Conservation (phyloP, 2,888 invertebrate species). For the Drosophila algonquin region DNA sequence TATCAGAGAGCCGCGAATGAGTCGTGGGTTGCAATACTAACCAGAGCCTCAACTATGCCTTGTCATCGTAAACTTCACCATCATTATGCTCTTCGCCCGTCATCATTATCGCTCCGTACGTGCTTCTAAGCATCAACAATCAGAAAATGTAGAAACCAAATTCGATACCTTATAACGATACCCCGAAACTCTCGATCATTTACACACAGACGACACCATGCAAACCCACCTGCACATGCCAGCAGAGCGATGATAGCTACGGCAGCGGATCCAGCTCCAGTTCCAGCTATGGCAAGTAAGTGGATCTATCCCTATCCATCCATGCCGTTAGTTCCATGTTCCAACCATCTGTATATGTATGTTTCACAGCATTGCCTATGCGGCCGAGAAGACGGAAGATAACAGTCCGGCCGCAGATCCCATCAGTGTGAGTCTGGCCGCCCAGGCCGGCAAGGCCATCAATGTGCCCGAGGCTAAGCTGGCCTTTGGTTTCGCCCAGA, state of each 20-base stretch:
- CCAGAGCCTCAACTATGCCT: constrained; percentile 22
- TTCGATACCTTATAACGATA: constrained; percentile 27
- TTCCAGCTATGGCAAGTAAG: constrained; percentile 59
- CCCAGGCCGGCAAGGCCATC: constrained; percentile 83
- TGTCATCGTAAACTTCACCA: constrained; percentile 23
- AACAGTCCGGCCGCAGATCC: constrained; percentile 84
- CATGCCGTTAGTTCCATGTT: not conserved
- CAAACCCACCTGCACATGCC: constrained; percentile 66
- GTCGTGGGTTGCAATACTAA: constrained; percentile 9
- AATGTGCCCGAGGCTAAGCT: constrained; percentile 85
- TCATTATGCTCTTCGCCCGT: constrained; percentile 32
- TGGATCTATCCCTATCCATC: not conserved
- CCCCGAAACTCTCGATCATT: constrained; percentile 38
- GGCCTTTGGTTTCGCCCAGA: constrained; percentile 85
- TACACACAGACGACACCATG: constrained; percentile 66
- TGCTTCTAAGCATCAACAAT: constrained; percentile 51
- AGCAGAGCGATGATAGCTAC: constrained; percentile 51
- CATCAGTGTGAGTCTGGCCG: constrained; percentile 84
- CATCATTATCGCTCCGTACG: constrained; percentile 66
- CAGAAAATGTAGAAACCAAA: constrained; percentile 26
- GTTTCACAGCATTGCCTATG: constrained; percentile 55
- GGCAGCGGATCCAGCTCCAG: constrained; percentile 39
- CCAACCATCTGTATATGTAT: not conserved
- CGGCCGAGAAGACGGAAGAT: constrained; percentile 44
- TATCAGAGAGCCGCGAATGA: not conserved